Evolutionary conservation across 2,797 vertebrate species (phyloP), one percentile per base, ranked within the genome.

Genomic region (Orientallactaga sibirica): DNA sequence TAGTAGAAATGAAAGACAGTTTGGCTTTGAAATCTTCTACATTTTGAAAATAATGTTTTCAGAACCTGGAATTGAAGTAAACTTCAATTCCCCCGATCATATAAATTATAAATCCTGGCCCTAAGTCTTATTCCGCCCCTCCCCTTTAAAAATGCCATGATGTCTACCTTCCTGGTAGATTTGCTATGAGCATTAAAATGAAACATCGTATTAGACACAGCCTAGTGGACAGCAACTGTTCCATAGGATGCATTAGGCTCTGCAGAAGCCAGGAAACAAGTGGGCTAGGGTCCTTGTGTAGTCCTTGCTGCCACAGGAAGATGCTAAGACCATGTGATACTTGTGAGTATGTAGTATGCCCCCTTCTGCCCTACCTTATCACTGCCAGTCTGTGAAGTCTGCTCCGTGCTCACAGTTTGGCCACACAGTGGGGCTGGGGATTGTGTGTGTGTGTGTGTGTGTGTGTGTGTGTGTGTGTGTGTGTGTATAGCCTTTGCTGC

Each of bases 21-120:
- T 66, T 83, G 92, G 80, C 80, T 91, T 90, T 90, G 67, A 73
- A 43, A 84, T 3, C 84, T 33, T 77, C 85, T 88, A 85, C 37
- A 66, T 82, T 95, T 92, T 77, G 41, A 66, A 95, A 96, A 90
- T 33, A 84, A 77, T 41, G 25, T 71, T 84, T 90, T 75, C 18
- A 85, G 92, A 93, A 86, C 14, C 66, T 92, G 37, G 64, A 87
- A 92, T 81, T 93, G 71, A 92, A 83, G 62, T 78, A 90, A 81
- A 62, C 41, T 95, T 86, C 18, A 84, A 20, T 76, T 79, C 22
- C 64, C 55, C 71, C 62, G 76, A 82, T 29, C 76, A 81, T 22
- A 9, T 29, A 66, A n/a, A 27, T 88, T 27, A 78, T 67, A 93
- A 64, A 78, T 55, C 20, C 43, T 79, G 86, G 66, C 75, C 58